Conservation (phyloP, 30 jellyfish, hydroid and myxozoan genomes). For the Chrysaora quinquecirrha region DNA sequence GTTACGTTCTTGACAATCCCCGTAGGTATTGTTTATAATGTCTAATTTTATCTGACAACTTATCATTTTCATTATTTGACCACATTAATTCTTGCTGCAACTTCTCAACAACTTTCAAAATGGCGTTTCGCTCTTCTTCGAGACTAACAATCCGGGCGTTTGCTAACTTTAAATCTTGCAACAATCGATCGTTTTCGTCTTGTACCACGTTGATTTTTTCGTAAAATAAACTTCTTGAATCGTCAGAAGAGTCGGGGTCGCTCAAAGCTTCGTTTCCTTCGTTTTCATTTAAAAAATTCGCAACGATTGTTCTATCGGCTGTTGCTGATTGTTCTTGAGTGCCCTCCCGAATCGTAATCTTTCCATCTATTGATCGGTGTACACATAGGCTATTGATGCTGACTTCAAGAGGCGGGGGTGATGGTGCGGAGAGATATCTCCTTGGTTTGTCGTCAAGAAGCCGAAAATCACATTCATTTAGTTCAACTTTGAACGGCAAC, state of each 20-base stretch:
- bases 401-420: conserved; percentile 83
- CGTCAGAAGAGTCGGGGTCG: conserved; percentile 24
- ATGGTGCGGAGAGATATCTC: conserved; percentile 74
- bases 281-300: neutral
- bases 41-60: conserved; percentile 56
- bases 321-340: neutral
- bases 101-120: conserved; percentile 90
- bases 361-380: conserved; percentile 51
- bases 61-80: conserved; percentile 92
- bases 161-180: conserved; percentile 83
- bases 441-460: conserved; percentile 91
- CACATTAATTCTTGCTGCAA: conserved; percentile 94
- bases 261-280: conserved; percentile 47
- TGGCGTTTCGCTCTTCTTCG: conserved; percentile 88
- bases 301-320: conserved; percentile 12
- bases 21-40: conserved; percentile 18
- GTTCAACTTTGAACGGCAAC: conserved; percentile 77
- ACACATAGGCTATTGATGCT: conserved; percentile 51
- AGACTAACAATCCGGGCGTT: conserved; percentile 84
- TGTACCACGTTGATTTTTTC: conserved; percentile 47
- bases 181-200: conserved; percentile 61
- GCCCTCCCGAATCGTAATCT: conserved; percentile 25
- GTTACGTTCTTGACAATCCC: conserved; percentile 10
- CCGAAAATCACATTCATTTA: conserved; percentile 56
- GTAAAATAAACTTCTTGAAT: conserved; percentile 10